Percentiles rank a stretch among this genome's conserved stretches.
These are phyloP conservation scores for Collichthys lucidus DNA, from an alignment of 2,113 vertebrate genomes.

Conservation along the genomic window DNA sequence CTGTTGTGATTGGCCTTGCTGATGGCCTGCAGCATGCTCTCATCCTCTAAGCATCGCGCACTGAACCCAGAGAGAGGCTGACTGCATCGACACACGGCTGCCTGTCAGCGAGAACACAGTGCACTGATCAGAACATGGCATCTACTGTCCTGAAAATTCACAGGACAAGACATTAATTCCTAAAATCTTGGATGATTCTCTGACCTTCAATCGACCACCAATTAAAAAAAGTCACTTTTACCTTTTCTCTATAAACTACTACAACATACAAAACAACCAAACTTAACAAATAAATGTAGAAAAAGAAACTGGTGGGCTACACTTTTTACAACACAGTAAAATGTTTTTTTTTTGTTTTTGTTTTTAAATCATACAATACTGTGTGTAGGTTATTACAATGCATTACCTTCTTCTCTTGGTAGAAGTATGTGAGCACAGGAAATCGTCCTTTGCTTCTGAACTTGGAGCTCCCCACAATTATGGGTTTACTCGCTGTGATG, in stretches of 20 bases:
- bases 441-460: constrained; percentile 99
- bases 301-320: neutral
- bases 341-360: neutral
- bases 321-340: neutral
- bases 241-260: neutral
- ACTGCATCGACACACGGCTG: constrained; percentile 96
- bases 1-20: constrained; percentile 95
- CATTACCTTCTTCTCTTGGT: constrained; percentile 93
- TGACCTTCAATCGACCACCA: neutral
- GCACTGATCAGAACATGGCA: neutral
- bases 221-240: neutral
- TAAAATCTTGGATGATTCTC: neutral
- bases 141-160: too few relatives aligned
- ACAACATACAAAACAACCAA: neutral
- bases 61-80: constrained; percentile 98
- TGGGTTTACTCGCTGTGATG: constrained; percentile 92
- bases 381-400: neutral
- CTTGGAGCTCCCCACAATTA: constrained; percentile 98
- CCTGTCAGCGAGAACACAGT: constrained; percentile 79
- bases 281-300: neutral
- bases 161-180: too few relatives aligned
- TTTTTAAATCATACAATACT: neutral
- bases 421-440: constrained; percentile 96
- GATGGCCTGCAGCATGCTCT: constrained; percentile 96
- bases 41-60: constrained; percentile 96